Percentiles rank a stretch among this genome's conserved stretches.
phyloP scores from a whole-genome alignment of 2,113 vertebrate genomes.

The Apeltes quadracus region DNA sequence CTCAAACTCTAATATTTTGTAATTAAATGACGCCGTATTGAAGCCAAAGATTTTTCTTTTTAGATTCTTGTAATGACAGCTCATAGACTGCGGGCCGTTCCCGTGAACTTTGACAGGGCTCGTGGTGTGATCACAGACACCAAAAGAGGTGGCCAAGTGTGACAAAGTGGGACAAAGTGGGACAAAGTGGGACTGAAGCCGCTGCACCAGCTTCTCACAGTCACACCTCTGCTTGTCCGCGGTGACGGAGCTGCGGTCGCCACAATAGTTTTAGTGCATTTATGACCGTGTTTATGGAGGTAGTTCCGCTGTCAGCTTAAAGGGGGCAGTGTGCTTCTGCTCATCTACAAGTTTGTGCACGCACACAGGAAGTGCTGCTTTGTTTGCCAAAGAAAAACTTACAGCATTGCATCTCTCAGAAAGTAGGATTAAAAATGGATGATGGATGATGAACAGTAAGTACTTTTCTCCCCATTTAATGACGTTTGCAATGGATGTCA shows the following conservation, averaged over 20 bases:
- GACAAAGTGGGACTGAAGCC: slow-evolving; percentile 10
- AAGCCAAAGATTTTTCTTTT: background rate
- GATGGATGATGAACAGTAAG: slow-evolving; percentile 8
- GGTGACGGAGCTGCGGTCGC: background rate
- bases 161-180: slow-evolving; percentile 39
- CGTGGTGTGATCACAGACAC: slow-evolving; percentile 64
- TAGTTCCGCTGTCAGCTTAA: background rate
- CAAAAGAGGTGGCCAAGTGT: slow-evolving; percentile 54
- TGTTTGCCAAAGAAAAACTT: background rate
- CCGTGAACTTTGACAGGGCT: slow-evolving; percentile 43
- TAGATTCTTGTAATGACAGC: background rate
- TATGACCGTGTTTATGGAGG: background rate
- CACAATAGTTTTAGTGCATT: background rate
- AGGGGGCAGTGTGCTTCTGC: slow-evolving; percentile 23
- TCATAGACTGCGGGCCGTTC: background rate
- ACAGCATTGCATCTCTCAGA: background rate
- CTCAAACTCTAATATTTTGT: background rate
- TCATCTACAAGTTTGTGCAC: background rate
- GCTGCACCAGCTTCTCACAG: slow-evolving; percentile 47
- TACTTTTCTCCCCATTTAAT: background rate
- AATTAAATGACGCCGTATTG: background rate
- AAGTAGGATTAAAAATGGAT: background rate
- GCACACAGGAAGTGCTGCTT: slow-evolving; percentile 14
- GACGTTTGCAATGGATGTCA: background rate
- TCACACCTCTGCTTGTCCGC: slow-evolving; percentile 49